A percentile compares a stretch with the other conserved stretches of the same genome.
phyloP scores from a whole-genome alignment of 35 echinoderm and acorn worm species.

The Hemicentrotus pulcherrimus region DNA sequence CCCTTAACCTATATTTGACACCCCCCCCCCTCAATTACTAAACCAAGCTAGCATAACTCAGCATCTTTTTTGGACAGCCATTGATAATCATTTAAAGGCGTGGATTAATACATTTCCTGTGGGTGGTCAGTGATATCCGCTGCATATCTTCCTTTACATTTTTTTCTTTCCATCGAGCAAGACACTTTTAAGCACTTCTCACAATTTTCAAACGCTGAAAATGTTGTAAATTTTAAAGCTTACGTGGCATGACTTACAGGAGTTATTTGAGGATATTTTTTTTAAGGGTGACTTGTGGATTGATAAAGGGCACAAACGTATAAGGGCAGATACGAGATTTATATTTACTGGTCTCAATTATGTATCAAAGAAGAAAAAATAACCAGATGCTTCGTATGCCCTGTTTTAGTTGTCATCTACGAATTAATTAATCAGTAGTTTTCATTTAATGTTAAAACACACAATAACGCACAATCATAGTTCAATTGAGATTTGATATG shows the following conservation, averaged over 20 bases:
- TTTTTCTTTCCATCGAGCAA: no score
- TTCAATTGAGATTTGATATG: not conserved
- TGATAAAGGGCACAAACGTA: no score
- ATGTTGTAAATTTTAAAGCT: no score
- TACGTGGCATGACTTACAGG: no score
- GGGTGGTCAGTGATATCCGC: not conserved
- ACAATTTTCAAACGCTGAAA: no score
- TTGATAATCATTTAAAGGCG: constrained; percentile 46
- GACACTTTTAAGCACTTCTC: no score
- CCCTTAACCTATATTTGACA: not conserved
- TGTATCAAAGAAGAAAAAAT: not conserved
- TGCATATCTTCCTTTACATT: not conserved
- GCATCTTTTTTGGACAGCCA: not conserved
- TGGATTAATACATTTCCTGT: constrained; percentile 29
- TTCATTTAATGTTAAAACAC: not conserved
- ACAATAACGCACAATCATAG: not conserved
- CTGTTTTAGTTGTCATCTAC: not conserved
- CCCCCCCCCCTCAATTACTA: not conserved
- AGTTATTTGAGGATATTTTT: no score
- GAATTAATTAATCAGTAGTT: not conserved
- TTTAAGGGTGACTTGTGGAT: no score
- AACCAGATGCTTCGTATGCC: no score
- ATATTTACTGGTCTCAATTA: not conserved
- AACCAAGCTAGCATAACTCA: not conserved
- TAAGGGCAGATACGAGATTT: no score